Evolutionary conservation across 2,888 invertebrate genomes (phyloP), one percentile per base, ranked within the genome.

Genomic region (Allophyes oxyacanthae): DNA sequence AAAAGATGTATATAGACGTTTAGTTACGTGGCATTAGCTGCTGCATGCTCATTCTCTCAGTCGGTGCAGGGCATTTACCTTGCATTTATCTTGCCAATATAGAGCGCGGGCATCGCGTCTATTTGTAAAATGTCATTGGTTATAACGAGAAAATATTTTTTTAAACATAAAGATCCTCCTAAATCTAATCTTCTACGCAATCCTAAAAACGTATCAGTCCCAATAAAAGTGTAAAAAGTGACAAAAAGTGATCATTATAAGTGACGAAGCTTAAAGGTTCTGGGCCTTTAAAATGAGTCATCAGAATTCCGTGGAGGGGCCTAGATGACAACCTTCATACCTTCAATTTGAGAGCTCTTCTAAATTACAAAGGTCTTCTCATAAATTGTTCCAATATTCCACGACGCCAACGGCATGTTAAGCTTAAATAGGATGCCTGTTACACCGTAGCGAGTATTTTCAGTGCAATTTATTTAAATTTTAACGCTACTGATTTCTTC

Each of bases 351-450:
- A 86, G 83, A 88, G 86, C 87, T 86, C 86, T 85, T 90, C 91
- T 88, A 89, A 91, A 92, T 92, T 92, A 92, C 91, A 89, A 89
- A 90, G 92, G 89, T 88, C 87, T 89, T 84, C 88, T 86, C 91
- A 91, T 91, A 92, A 92, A 92, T 92, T 92, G 92, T 91, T 90
- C 90, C 91, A 90, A 92, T 92, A 92, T 92, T 91, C 88, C 72
- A 78, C 82, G 84, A 91, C 90, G 89, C 86, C 83, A 77, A 75
- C 83, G 88, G 91, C 90, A 91, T 90, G 87, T 84, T 90, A 90
- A 91, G 83, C 83, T 87, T 86, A 86, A 85, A 81, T 80, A 78
- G 84, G 79, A 55, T 40, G 59, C 10, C 32, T 51, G 51, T 83
- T 60, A 90, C 88, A 91, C 89, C 79, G 80, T 0, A 8, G 30